phyloP scores from a whole-genome alignment of 2,888 invertebrate species.

The Drosophila neotestacea region DNA sequence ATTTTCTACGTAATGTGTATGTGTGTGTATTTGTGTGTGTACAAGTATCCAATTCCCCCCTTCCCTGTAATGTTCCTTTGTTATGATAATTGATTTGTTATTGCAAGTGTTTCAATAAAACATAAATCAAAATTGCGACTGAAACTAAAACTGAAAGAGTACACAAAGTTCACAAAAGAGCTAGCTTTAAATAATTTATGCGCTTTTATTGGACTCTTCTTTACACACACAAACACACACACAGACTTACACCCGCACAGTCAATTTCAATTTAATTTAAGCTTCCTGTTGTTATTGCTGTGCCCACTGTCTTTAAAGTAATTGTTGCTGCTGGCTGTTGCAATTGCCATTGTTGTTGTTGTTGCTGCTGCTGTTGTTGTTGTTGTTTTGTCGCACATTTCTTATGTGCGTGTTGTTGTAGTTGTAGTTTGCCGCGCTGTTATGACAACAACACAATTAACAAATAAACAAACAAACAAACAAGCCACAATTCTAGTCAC shows the following conservation, averaged over 20 bases:
- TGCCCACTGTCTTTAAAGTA: constrained; percentile 42
- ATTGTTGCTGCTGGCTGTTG: constrained; percentile 34
- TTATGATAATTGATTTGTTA: constrained; percentile 55
- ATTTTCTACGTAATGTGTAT: constrained; percentile 12
- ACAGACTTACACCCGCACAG: constrained; percentile 3
- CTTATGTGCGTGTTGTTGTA: constrained; percentile 43
- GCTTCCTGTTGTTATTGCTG: constrained; percentile 65
- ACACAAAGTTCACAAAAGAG: constrained; percentile 9
- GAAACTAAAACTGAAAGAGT: constrained; percentile 5
- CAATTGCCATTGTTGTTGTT: constrained; percentile 4
- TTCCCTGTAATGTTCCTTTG: constrained; percentile 31
- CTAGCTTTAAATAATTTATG: constrained; percentile 12
- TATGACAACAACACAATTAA: constrained; percentile 69
- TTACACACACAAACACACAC: background rate
- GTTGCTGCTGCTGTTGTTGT: constrained; percentile 4
- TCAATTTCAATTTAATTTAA: constrained; percentile 68
- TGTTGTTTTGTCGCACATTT: constrained; percentile 31
- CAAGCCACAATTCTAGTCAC: constrained; percentile 72
- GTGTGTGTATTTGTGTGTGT: background rate
- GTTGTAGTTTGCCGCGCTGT: constrained; percentile 59
- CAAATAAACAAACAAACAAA: constrained; percentile 49
- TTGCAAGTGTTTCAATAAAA: constrained; percentile 29
- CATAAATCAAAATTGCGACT: constrained; percentile 36
- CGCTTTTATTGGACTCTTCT: constrained; percentile 11
- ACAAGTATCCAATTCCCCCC: background rate